A percentile compares a stretch with the other conserved stretches of the same genome.
Conservation (phyloP, 1,140 invertebrate genomes). For the Drosophila miranda region DNA sequence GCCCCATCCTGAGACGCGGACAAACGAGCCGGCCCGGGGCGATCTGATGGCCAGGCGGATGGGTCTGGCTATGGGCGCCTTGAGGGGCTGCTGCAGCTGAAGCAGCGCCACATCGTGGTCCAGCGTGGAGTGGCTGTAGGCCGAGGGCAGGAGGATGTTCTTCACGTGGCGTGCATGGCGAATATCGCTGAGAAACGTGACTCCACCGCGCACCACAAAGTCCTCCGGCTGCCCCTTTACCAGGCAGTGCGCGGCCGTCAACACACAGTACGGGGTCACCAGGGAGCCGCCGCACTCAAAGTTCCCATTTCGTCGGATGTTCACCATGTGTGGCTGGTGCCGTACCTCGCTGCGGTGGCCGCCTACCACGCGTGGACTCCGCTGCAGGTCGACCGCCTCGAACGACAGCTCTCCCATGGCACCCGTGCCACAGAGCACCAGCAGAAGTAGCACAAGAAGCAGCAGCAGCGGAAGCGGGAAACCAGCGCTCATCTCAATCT, state of each 20-base stretch:
- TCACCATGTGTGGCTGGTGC: conserved; percentile 66
- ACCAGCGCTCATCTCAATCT: conserved; percentile 34
- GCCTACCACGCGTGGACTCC: conserved; percentile 61
- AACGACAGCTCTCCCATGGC: background rate
- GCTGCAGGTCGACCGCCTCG: background rate
- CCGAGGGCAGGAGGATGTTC: conserved; percentile 39
- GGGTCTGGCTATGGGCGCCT: conserved; percentile 31
- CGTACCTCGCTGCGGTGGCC: conserved; percentile 54
- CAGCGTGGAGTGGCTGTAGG: conserved; percentile 50
- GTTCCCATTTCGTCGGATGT: conserved; percentile 56
- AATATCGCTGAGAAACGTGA: conserved; percentile 60
- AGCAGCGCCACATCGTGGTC: conserved; percentile 68
- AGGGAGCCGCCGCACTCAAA: conserved; percentile 72
- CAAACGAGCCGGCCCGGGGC: conserved; percentile 29
- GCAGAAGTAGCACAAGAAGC: conserved; percentile 22
- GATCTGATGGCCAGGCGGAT: conserved; percentile 44
- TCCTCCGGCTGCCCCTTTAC: conserved; percentile 39
- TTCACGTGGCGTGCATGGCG: conserved; percentile 54
- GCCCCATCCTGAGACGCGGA: conserved; percentile 68
- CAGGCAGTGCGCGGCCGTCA: conserved; percentile 77
- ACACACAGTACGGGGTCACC: conserved; percentile 59
- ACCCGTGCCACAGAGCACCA: conserved; percentile 8
- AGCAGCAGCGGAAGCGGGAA: conserved; percentile 32
- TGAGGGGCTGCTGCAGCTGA: conserved; percentile 53
- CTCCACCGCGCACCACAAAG: conserved; percentile 66